phyloP scores from a whole-genome alignment of 2,797 vertebrate species.

The Danio aesculapii region DNA sequence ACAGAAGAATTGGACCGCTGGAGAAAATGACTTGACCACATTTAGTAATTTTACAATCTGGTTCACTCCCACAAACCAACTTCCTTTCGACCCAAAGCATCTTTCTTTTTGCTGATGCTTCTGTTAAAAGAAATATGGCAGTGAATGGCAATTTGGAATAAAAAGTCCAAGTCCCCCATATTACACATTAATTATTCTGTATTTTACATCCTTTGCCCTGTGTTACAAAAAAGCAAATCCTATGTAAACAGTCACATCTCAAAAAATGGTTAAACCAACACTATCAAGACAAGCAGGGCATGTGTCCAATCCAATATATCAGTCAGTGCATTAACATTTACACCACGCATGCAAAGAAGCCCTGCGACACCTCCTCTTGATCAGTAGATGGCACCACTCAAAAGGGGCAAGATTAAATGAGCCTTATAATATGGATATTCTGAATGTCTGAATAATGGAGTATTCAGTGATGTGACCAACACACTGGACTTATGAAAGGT shows the following conservation, averaged over 20 bases:
- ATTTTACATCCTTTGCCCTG: constrained; percentile 29
- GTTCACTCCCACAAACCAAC: neutral
- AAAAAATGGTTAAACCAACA: constrained; percentile 38
- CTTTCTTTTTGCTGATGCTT: neutral
- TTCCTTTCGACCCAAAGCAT: constrained; percentile 6
- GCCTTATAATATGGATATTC: neutral
- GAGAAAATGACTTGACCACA: constrained; percentile 57
- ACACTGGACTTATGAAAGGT: constrained; percentile 4
- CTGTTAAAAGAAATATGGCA: constrained; percentile 14
- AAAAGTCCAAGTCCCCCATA: constrained; percentile 7
- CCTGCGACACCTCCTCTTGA: constrained; percentile 39
- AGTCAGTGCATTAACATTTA: constrained; percentile 58
- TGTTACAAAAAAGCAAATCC: neutral
- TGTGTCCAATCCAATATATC: constrained; percentile 46
- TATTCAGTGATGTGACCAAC: constrained; percentile 1
- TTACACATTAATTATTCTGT: constrained; percentile 16
- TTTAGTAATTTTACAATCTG: constrained; percentile 60
- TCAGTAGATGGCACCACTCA: constrained; percentile 51
- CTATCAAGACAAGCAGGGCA: constrained; percentile 49
- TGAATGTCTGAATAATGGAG: neutral
- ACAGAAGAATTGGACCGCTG: constrained; percentile 56
- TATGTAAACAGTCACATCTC: constrained; percentile 38
- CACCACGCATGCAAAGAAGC: constrained; percentile 55
- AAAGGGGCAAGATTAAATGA: constrained; percentile 41
- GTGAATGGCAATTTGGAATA: neutral